Percentiles rank a stretch among this genome's conserved stretches.
These are phyloP conservation scores for Mimachlamys varia DNA, from an alignment of 2,888 invertebrate genomes.

Conservation along the genomic window DNA sequence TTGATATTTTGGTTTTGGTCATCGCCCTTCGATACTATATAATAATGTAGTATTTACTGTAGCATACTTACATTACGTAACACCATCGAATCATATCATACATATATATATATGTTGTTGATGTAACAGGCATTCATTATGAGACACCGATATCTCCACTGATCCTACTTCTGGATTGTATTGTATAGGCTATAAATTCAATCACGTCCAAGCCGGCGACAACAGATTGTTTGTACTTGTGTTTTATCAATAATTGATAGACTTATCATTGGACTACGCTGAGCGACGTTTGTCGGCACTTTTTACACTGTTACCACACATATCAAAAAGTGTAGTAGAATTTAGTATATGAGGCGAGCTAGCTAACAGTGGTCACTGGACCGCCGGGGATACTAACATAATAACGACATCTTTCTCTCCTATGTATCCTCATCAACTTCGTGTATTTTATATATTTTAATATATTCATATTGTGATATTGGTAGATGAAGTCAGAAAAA, in stretches of 20 bases:
- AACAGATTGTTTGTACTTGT: neutral
- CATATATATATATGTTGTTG: too few relatives aligned
- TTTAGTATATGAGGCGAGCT: neutral
- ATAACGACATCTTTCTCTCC: too few relatives aligned
- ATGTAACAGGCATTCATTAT: too few relatives aligned
- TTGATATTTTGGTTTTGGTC: too few relatives aligned
- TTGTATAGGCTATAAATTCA: conserved; percentile 2
- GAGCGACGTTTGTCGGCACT: neutral
- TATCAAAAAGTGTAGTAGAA: neutral
- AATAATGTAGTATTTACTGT: too few relatives aligned
- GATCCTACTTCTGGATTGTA: neutral
- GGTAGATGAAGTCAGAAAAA: neutral
- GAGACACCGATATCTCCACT: neutral
- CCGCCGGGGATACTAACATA: neutral
- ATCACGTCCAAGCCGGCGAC: neutral
- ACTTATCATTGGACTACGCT: neutral
- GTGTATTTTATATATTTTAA: too few relatives aligned
- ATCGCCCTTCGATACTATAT: too few relatives aligned
- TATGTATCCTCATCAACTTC: too few relatives aligned
- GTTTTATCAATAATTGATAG: neutral
- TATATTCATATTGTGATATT: too few relatives aligned
- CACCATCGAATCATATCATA: too few relatives aligned
- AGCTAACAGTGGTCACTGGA: neutral
- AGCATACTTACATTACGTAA: too few relatives aligned
- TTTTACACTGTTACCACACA: neutral